These are phyloP conservation scores for Columbina picui DNA, from an alignment of 2,113 vertebrate genomes.

Conservation along the genomic window DNA sequence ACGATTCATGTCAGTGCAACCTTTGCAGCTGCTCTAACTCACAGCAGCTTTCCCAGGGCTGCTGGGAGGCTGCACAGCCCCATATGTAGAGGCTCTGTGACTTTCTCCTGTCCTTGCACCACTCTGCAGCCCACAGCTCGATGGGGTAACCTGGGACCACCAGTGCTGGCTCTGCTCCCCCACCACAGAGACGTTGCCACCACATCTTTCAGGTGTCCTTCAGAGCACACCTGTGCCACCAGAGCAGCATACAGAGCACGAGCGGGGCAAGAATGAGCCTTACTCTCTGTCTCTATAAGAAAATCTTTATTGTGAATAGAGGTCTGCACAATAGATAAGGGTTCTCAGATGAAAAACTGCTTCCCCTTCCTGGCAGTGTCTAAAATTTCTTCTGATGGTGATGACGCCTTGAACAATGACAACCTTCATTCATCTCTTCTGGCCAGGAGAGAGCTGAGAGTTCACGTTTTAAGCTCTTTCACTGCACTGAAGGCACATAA, in stretches of 20 bases:
- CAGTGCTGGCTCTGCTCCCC: neutral
- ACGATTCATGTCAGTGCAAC: accelerated
- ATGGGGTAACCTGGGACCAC: neutral
- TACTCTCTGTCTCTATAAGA: neutral
- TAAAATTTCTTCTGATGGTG: constrained; percentile 47
- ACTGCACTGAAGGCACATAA: neutral
- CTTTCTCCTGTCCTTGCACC: neutral
- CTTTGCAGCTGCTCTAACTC: neutral
- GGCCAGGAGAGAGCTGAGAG: constrained; percentile 29
- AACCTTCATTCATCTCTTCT: constrained; percentile 61
- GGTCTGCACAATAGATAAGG: constrained; percentile 18
- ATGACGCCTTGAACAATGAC: constrained; percentile 46
- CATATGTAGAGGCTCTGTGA: too few relatives aligned
- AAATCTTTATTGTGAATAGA: neutral
- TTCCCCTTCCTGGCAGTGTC: constrained; percentile 1
- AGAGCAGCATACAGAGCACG: accelerated
- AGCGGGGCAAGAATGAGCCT: neutral
- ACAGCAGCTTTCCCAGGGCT: neutral
- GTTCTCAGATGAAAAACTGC: constrained; percentile 50
- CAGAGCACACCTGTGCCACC: neutral
- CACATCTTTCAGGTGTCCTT: neutral
- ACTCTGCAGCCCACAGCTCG: neutral
- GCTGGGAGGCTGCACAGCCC: neutral
- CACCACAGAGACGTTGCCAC: accelerated
- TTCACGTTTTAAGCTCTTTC: constrained; percentile 50